Conservation (phyloP, 2,888 invertebrate genomes). For the Cataglyphis cursor region DNA sequence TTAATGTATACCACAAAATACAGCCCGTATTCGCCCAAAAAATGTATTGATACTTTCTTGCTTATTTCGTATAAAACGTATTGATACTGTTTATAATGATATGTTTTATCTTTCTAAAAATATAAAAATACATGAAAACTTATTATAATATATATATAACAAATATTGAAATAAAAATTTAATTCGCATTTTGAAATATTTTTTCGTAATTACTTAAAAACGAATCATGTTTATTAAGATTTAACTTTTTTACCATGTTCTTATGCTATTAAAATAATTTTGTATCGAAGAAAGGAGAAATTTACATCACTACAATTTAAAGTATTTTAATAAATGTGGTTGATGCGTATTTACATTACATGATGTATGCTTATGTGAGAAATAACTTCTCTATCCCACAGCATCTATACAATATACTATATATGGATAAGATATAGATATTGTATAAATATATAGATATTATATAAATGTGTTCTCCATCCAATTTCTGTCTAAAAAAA, state of each 20-base stretch:
- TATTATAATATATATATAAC: conserved; percentile 8
- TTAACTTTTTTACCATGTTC: background rate
- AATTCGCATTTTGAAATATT: background rate
- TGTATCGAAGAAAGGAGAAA: background rate
- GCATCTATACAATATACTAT: background rate
- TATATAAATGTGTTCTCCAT: background rate
- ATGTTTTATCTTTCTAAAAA: conserved; percentile 2
- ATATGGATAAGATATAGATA: too few relatives aligned
- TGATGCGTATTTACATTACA: conserved; percentile 5
- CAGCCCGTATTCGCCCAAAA: conserved; percentile 48
- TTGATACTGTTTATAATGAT: conserved; percentile 8
- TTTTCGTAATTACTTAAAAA: conserved; percentile 9
- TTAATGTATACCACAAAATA: conserved; percentile 23
- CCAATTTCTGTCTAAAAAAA: background rate
- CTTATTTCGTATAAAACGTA: background rate
- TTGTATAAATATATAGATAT: background rate
- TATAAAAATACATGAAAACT: conserved; percentile 21
- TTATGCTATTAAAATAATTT: conserved; percentile 26
- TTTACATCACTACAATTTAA: background rate
- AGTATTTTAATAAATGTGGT: conserved; percentile 28
- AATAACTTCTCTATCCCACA: background rate
- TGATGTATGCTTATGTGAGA: conserved; percentile 7
- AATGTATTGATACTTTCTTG: background rate
- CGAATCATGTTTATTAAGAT: conserved; percentile 12
- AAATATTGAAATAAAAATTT: conserved; percentile 21